A percentile compares a stretch with the other conserved stretches of the same genome.
Conservation (phyloP, 1,140 invertebrate species). For the Harpegnathos saltator region DNA sequence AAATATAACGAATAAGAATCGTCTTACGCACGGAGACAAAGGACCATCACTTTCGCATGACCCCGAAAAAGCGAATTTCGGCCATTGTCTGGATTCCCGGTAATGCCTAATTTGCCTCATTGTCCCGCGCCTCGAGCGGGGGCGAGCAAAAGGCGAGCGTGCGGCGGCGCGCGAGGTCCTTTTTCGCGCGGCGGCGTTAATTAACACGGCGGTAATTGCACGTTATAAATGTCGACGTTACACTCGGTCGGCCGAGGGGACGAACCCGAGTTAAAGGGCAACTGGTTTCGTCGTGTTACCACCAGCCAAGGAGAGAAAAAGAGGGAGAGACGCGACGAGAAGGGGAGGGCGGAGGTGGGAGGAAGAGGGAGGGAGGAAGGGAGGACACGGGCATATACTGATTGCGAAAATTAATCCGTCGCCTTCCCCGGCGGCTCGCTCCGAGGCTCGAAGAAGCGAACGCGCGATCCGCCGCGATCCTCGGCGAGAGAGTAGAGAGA, state of each 20-base stretch:
- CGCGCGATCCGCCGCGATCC: neutral
- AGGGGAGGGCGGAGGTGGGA: neutral
- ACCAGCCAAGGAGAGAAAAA: constrained; percentile 12
- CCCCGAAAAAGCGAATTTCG: constrained; percentile 23
- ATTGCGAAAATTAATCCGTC: constrained; percentile 61
- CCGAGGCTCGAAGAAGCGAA: constrained; percentile 3
- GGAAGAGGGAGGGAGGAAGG: neutral
- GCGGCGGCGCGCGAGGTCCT: neutral
- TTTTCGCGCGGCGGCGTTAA: constrained; percentile 24
- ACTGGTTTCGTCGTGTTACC: constrained; percentile 73
- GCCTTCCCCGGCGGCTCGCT: neutral
- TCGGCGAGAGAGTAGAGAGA: neutral
- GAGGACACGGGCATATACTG: neutral
- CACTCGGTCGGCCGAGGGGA: constrained; percentile 52
- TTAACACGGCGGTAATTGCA: constrained; percentile 59
- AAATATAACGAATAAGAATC: neutral
- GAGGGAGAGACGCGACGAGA: no score
- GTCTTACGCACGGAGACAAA: constrained; percentile 6
- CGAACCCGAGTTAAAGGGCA: constrained; percentile 79
- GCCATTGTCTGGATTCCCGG: neutral
- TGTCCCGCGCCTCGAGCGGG: neutral
- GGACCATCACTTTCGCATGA: constrained; percentile 15
- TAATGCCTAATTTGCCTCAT: constrained; percentile 12
- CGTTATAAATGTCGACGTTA: constrained; percentile 73
- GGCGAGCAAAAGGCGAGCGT: constrained; percentile 9